Evolutionary conservation across 2,888 invertebrate genomes (phyloP).

Genomic region (Metallyticus violacea): DNA sequence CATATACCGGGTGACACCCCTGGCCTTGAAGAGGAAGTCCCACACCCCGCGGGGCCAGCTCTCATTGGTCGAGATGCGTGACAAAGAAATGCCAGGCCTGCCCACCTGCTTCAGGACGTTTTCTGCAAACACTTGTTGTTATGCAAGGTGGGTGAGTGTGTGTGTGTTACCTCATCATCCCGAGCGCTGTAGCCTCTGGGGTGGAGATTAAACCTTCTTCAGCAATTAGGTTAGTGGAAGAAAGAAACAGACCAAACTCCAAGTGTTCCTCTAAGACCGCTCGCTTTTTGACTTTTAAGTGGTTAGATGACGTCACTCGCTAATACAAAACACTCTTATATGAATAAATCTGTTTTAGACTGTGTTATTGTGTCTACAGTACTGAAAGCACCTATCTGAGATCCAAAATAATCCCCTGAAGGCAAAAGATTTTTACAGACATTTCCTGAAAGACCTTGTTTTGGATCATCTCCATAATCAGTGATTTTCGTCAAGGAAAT

Average conservation of each 20-base stretch:
- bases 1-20: not conserved
- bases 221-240: not conserved
- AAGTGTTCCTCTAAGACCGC: not conserved
- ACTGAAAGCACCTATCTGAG: too few relatives aligned
- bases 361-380: too few relatives aligned
- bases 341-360: too few relatives aligned
- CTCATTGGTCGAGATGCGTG: not conserved
- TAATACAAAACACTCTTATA: too few relatives aligned
- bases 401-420: too few relatives aligned
- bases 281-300: not conserved
- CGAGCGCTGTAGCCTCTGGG: not conserved
- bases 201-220: not conserved
- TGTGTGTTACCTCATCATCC: not conserved
- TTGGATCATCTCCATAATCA: too few relatives aligned
- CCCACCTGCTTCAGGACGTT: not conserved
- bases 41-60: not conserved
- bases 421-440: too few relatives aligned
- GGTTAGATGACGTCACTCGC: too few relatives aligned
- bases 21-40: conserved; percentile 4
- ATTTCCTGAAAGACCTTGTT: too few relatives aligned
- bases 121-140: not conserved
- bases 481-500: too few relatives aligned
- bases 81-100: not conserved
- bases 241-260: not conserved
- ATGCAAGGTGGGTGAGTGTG: not conserved